Evolutionary conservation across 2,113 vertebrate species (phyloP), one percentile per base, ranked within the genome.

Genomic region (Cyprinus carpio): DNA sequence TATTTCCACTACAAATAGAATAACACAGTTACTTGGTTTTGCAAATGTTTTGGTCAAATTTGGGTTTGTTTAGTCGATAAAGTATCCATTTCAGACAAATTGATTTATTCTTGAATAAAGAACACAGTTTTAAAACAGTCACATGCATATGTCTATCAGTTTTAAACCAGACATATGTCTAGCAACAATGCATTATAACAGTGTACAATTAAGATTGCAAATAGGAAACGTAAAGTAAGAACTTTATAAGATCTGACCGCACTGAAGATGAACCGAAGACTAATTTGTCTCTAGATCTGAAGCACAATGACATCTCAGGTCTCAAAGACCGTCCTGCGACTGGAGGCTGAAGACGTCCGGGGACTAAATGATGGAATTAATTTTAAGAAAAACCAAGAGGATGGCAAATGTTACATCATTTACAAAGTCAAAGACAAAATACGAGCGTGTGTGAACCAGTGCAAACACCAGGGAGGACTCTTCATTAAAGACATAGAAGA

Each of bases 401-500:
- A 93, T 0, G 90, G 92, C 31, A 93, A 91, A 78, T 92, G 91
- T 56, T 96, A 91, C 88, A 95, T 96, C 77, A 87, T 96, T 0
- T 95, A 92, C 86, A 96, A 95, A 87, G 65, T 56, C 10, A 80
- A 82, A 1, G 16, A 72, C 0, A 69, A 15, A 3, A 1, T 95
- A 7, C 90, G 84, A 56, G 95, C 95, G 0, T 96, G 95, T 86
- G 95, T 90, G 82, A 96, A 96, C 72, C 81, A 94, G 78, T 96
- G 95, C 90, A 96, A 95, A 78, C 95, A 96, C 85, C 95, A 96
- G 88, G 95, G 95, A 27, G 95, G 95, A 7, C 74, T 94, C 6
- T 96, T 96, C 78, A 92, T 95, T 49, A 93, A 87, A 83, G 96
- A 96, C 23, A 94, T 96, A 0, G 96, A 96, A 85, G 96, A 96